phyloP scores from a whole-genome alignment of 2,888 invertebrate species.

The Hymenopus coronatus region DNA sequence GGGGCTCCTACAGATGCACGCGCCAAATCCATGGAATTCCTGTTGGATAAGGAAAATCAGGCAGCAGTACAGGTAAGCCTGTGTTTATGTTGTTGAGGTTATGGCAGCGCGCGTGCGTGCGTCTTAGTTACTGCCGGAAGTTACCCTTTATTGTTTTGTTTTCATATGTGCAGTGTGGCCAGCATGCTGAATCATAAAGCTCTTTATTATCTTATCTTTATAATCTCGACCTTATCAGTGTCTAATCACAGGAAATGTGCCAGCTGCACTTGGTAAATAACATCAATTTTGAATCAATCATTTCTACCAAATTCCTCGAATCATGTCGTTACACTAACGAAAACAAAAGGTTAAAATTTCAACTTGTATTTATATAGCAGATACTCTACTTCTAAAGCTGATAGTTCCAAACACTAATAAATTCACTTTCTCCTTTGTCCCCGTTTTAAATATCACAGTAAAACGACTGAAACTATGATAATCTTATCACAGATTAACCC shows the following conservation, averaged over 20 bases:
- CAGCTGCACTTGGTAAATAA: too few species aligned
- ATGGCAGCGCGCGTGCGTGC: conserved; percentile 7
- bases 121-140: background rate
- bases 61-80: conserved; percentile 78
- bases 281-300: too few species aligned
- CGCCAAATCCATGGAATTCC: conserved; percentile 90
- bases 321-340: too few species aligned
- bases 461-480: too few species aligned
- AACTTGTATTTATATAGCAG: too few species aligned
- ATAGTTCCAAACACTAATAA: too few species aligned
- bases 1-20: conserved; percentile 47
- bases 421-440: too few species aligned
- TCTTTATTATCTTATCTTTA: background rate
- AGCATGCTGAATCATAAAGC: background rate
- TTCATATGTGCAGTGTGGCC: background rate
- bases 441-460: too few species aligned
- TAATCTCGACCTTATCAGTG: background rate
- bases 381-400: too few species aligned
- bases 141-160: background rate
- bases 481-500: too few species aligned
- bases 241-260: background rate
- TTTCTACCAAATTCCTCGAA: too few species aligned
- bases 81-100: conserved; percentile 67
- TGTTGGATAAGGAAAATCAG: conserved; percentile 89
- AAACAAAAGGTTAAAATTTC: too few species aligned